phyloP scores from a whole-genome alignment of 1,140 invertebrate genomes.

The Drosophila lacertosa region DNA sequence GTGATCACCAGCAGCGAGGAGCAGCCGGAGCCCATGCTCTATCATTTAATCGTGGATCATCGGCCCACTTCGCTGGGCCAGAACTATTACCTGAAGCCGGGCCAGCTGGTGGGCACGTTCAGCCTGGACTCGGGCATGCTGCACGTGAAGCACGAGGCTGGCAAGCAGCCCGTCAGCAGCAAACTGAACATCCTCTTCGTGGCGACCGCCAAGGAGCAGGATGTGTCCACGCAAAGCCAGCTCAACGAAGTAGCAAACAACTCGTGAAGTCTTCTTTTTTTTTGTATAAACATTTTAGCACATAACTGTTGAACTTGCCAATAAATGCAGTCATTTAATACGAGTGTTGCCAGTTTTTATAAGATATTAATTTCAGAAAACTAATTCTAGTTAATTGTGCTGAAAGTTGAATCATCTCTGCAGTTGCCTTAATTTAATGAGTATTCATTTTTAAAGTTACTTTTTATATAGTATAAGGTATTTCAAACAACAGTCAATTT shows the following conservation, averaged over 20 bases:
- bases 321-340: no score
- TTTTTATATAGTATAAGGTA: no score
- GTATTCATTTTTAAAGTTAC: no score
- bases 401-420: no score
- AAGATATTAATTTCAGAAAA: no score
- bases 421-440: no score
- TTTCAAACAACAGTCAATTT: no score
- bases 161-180: conserved; percentile 43
- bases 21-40: conserved; percentile 38
- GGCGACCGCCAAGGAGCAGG: conserved; percentile 26
- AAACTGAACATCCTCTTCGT: conserved; percentile 73
- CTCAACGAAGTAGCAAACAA: not conserved
- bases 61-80: conserved; percentile 54
- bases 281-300: no score
- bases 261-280: no score
- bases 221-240: not conserved
- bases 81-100: conserved; percentile 70
- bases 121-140: conserved; percentile 51
- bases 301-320: no score
- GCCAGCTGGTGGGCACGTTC: conserved; percentile 56
- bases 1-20: conserved; percentile 38
- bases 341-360: no score
- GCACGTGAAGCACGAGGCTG: conserved; percentile 41
- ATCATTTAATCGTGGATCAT: conserved; percentile 62
- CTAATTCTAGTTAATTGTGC: no score